phyloP scores from a whole-genome alignment of 2,113 vertebrate genomes.

The Erpornis zantholeuca region DNA sequence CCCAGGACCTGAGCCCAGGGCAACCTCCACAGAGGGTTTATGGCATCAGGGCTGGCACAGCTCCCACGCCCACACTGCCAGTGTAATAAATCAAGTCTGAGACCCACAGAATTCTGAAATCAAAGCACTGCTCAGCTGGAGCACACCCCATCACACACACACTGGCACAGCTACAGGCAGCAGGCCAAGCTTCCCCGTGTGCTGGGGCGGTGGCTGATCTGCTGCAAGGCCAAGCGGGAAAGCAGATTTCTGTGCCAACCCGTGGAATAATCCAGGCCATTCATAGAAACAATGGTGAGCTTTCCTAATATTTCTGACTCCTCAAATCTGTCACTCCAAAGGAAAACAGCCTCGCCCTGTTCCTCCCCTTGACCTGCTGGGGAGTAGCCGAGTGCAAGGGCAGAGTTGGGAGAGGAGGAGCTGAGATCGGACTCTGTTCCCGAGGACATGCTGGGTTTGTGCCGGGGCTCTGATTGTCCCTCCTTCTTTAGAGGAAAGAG shows the following conservation, averaged over 20 bases:
- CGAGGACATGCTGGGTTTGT: rapidly evolving
- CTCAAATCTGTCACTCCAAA: rapidly evolving
- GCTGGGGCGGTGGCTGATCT: not conserved
- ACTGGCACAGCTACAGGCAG: not conserved
- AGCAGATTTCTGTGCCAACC: not conserved
- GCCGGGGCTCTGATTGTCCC: not conserved
- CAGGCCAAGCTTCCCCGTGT: not conserved
- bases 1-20: not conserved
- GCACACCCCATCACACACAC: rapidly evolving
- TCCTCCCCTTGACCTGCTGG: not conserved
- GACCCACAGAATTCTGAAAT: not conserved
- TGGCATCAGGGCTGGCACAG: not conserved
- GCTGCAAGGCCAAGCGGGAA: not conserved
- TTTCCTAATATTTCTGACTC: not conserved
- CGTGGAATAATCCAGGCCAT: rapidly evolving
- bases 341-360: not conserved
- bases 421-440: not conserved
- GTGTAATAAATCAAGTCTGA: rapidly evolving
- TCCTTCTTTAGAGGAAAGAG: not conserved
- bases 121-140: not conserved
- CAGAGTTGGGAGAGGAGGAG: not conserved
- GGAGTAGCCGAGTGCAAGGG: not conserved
- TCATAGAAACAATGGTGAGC: not conserved
- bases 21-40: not conserved
- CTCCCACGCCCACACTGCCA: not conserved